Evolutionary conservation across 2,888 invertebrate genomes (phyloP).

Genomic region (Pycnomerus fuliginosus): DNA sequence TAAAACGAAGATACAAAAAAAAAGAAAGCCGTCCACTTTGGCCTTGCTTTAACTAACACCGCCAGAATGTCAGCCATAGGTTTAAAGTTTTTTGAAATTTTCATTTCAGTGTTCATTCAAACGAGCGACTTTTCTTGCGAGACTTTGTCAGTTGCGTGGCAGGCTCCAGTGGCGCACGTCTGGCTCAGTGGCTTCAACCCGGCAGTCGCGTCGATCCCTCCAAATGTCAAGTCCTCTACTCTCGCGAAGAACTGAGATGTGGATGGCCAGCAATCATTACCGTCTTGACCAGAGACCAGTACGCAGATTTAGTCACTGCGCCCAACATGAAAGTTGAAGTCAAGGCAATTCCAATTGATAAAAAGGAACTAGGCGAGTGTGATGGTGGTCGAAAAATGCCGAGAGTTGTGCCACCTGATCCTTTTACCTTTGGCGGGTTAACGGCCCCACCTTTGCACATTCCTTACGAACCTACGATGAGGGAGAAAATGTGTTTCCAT

Average conservation of each 20-base stretch:
- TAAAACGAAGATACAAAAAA: no score
- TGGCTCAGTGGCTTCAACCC: slow-evolving; percentile 94
- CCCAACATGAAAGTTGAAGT: slow-evolving; percentile 78
- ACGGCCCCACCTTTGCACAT: slow-evolving; percentile 67
- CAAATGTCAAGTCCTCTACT: slow-evolving; percentile 81
- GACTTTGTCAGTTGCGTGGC: slow-evolving; percentile 88
- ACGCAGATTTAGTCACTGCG: slow-evolving; percentile 83
- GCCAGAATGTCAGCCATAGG: no score
- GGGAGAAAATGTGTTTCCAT: slow-evolving; percentile 91
- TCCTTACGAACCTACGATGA: slow-evolving; percentile 81
- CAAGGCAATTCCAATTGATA: slow-evolving; percentile 71
- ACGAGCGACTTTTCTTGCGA: slow-evolving; percentile 87
- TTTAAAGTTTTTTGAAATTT: slow-evolving; percentile 2
- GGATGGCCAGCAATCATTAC: slow-evolving; percentile 85
- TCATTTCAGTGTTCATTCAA: slow-evolving; percentile 74
- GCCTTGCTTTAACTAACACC: no score
- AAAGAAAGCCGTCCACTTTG: no score
- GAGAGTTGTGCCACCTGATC: slow-evolving; percentile 57
- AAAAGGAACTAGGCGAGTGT: slow-evolving; percentile 63
- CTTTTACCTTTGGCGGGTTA: slow-evolving; percentile 63
- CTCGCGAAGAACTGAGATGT: slow-evolving; percentile 69
- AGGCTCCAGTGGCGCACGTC: slow-evolving; percentile 81
- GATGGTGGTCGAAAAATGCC: slow-evolving; percentile 62
- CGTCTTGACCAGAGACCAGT: slow-evolving; percentile 85
- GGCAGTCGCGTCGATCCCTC: slow-evolving; percentile 87